Conservation (phyloP, 1,140 invertebrate species). For the Nomia melanderi region DNA sequence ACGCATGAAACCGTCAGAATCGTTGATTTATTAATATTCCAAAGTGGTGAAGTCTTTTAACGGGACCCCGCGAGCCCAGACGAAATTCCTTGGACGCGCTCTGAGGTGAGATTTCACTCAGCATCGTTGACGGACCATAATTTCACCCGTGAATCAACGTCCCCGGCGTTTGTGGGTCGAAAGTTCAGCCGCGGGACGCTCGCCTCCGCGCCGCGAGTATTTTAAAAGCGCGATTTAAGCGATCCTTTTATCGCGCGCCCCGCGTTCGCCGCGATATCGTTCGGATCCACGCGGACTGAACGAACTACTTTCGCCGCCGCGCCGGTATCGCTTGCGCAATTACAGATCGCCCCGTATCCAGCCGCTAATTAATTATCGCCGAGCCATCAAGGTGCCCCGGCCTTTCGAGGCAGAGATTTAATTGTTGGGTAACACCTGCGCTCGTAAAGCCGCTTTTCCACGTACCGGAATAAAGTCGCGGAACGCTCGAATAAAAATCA, state of each 20-base stretch:
- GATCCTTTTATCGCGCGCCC: neutral
- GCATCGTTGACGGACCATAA: conserved; percentile 15
- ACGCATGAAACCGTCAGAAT: too few species aligned
- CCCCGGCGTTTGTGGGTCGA: conserved; percentile 33
- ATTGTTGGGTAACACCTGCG: neutral
- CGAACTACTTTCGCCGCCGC: neutral
- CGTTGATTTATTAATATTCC: too few species aligned
- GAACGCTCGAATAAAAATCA: neutral
- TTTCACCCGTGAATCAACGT: conserved; percentile 10
- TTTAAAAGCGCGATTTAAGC: conserved; percentile 18
- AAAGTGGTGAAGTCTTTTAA: neutral
- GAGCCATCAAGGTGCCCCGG: neutral
- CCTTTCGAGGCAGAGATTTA: neutral
- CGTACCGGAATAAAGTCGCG: neutral
- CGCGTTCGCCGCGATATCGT: neutral
- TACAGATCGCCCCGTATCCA: neutral
- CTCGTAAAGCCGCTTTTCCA: neutral
- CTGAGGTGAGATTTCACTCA: neutral
- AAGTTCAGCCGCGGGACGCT: conserved; percentile 19
- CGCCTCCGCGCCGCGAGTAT: neutral
- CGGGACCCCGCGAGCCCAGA: neutral
- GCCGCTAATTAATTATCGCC: conserved; percentile 5
- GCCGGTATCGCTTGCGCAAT: neutral
- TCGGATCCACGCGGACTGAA: neutral
- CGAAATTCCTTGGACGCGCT: neutral